Evolutionary conservation across 2,113 vertebrate species (phyloP).

Genomic region (Dendrocopos noguchii): DNA sequence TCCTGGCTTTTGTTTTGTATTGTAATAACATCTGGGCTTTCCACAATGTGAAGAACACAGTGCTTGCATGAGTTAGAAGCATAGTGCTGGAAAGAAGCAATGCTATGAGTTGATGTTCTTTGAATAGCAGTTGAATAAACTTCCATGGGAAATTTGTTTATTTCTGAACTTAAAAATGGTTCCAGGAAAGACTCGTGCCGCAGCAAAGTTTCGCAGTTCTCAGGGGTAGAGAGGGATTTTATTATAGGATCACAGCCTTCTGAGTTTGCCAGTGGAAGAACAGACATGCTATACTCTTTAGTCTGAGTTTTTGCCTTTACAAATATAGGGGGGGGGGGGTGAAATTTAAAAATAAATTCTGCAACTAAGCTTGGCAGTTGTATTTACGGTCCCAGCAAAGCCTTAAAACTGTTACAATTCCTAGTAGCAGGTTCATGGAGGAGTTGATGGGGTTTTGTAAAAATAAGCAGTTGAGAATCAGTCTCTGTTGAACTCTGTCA

Average conservation of each 20-base stretch:
- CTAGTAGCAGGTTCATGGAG: not conserved
- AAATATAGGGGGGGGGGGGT: not conserved
- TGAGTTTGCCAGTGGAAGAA: not conserved
- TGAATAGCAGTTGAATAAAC: conserved; percentile 61
- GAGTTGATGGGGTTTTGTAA: not conserved
- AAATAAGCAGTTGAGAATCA: not conserved
- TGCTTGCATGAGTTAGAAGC: conserved; percentile 42
- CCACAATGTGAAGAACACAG: conserved; percentile 13
- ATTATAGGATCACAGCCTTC: not conserved
- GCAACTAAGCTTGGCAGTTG: not conserved
- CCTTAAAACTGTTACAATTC: not conserved
- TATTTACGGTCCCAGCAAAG: not conserved
- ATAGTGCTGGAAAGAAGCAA: conserved; percentile 40
- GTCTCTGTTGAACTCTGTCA: not conserved
- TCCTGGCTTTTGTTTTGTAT: conserved; percentile 3
- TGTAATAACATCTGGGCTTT: conserved; percentile 53
- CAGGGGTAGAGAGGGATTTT: not conserved
- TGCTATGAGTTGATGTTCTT: conserved; percentile 24
- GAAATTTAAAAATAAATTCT: not conserved
- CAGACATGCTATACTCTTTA: not conserved
- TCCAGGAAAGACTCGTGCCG: conserved; percentile 31
- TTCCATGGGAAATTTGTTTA: conserved; percentile 49
- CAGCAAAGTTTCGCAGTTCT: conserved; percentile 30
- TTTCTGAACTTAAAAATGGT: conserved; percentile 44
- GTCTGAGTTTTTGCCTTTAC: not conserved